These are phyloP conservation scores for Nasonia vitripennis DNA, from an alignment of 1,140 invertebrate species.

Conservation along the genomic window DNA sequence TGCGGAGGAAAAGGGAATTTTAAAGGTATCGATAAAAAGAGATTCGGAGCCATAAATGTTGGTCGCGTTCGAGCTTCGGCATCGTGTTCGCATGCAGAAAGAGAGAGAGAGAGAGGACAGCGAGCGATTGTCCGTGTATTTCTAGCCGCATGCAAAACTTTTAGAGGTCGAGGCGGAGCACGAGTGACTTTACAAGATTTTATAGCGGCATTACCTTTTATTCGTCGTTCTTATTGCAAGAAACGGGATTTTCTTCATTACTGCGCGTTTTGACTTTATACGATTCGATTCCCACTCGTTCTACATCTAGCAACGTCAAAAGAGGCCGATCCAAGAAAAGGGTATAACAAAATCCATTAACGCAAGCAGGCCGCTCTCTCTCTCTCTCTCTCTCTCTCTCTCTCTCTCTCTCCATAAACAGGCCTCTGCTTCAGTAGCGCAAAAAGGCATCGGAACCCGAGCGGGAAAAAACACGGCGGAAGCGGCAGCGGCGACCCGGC, in stretches of 20 bases:
- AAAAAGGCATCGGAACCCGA: background rate
- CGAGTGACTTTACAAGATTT: background rate
- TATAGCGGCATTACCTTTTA: background rate
- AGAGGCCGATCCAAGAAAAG: background rate
- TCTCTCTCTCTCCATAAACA: no score
- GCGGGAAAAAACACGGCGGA: background rate
- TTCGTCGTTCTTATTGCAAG: background rate
- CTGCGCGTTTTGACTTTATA: background rate
- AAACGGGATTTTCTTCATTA: background rate
- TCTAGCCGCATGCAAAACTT: no score
- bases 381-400: no score
- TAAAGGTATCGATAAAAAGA: background rate
- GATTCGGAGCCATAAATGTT: no score
- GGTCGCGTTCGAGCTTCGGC: no score
- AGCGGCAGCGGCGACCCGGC: background rate
- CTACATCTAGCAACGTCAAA: background rate
- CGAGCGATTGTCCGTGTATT: no score
- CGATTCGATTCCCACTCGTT: background rate
- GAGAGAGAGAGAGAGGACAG: no score
- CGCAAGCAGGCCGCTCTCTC: background rate
- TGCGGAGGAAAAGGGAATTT: background rate
- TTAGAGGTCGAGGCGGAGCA: no score
- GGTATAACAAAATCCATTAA: background rate
- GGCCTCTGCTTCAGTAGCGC: no score
- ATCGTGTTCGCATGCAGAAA: no score